These are phyloP conservation scores for Amblyornis subalaris DNA, from an alignment of 2,113 vertebrate genomes.

Conservation along the genomic window DNA sequence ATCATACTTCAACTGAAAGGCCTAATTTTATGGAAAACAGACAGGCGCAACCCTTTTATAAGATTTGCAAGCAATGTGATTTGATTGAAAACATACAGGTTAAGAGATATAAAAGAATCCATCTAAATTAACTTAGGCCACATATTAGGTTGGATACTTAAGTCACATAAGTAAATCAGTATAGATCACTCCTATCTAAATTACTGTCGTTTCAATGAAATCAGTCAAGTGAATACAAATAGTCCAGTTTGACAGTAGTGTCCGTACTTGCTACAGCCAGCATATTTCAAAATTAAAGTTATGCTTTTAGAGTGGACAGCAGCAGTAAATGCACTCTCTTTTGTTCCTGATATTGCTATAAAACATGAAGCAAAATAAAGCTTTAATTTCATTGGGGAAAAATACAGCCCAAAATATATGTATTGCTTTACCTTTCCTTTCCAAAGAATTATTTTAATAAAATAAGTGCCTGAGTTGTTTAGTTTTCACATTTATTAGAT, in stretches of 20 bases:
- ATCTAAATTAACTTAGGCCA: not conserved
- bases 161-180: constrained; percentile 6
- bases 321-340: not conserved
- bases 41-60: not conserved
- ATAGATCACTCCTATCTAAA: constrained; percentile 1
- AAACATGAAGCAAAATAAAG: not conserved
- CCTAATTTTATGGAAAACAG: not conserved
- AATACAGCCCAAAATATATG: not conserved
- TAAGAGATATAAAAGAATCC: not conserved
- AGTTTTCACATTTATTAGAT: not conserved
- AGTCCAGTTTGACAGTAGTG: not conserved
- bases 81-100: constrained; percentile 2
- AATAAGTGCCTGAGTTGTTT: not conserved
- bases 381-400: not conserved
- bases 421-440: not conserved
- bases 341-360: not conserved
- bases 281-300: not conserved
- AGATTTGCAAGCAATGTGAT: not conserved
- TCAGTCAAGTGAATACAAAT: not conserved
- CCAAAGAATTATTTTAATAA: not conserved
- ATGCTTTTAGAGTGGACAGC: not conserved
- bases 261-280: not conserved
- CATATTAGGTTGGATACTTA: not conserved
- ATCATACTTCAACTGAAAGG: not conserved
- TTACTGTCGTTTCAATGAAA: not conserved